Conservation (phyloP, 2,797 vertebrate species). For the Sciurus carolinensis region DNA sequence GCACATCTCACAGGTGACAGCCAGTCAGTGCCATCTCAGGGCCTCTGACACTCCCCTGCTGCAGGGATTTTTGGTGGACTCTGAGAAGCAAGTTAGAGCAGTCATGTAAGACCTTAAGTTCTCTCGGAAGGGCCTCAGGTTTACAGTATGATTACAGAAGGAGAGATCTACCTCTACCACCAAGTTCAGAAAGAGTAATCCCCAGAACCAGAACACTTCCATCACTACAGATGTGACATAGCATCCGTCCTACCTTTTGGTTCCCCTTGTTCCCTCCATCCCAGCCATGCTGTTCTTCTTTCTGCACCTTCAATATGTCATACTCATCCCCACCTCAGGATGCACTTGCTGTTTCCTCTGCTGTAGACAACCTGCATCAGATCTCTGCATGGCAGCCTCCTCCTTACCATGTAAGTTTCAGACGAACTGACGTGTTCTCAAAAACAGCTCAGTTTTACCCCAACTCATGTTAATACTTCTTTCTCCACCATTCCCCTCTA, state of each 20-base stretch:
- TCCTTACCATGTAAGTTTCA: not conserved
- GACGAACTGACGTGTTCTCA: not conserved
- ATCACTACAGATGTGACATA: accelerated
- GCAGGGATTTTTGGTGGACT: not conserved
- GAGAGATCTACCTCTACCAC: not conserved
- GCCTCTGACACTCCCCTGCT: too few relatives aligned
- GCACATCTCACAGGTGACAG: not conserved
- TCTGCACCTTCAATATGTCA: not conserved
- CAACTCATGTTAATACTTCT: not conserved
- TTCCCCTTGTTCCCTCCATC: not conserved
- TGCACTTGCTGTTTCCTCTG: not conserved
- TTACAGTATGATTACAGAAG: not conserved
- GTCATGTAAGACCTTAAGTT: not conserved
- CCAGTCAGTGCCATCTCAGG: not conserved
- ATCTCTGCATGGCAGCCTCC: not conserved
- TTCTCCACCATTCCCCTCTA: not conserved
- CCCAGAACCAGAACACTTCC: not conserved
- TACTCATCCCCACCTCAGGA: not conserved
- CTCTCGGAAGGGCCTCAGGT: not conserved
- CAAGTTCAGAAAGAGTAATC: not conserved
- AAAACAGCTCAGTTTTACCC: not conserved
- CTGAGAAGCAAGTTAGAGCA: not conserved
- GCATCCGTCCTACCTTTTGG: not conserved
- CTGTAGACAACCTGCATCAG: not conserved
- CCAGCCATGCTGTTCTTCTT: not conserved